These are phyloP conservation scores for Galemys pyrenaicus DNA, from an alignment of 2,113 vertebrate species.

Conservation along the genomic window DNA sequence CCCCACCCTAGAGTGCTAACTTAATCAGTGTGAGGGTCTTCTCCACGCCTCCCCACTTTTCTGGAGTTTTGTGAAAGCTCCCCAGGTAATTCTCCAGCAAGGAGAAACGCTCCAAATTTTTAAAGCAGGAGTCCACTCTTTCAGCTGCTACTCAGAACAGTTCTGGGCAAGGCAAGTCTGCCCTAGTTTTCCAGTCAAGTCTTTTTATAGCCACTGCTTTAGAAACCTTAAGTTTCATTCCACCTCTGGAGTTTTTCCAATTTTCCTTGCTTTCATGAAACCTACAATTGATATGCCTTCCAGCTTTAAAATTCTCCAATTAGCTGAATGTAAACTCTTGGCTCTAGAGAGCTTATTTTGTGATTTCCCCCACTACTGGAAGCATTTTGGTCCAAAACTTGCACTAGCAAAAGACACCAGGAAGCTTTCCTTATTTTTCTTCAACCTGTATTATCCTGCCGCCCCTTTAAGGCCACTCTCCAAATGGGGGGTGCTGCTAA, in stretches of 20 bases:
- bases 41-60: too few relatives aligned
- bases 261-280: conserved; percentile 46
- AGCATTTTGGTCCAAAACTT: background rate
- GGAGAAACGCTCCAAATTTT: background rate
- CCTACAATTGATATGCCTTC: conserved; percentile 32
- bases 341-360: background rate
- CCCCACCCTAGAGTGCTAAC: background rate
- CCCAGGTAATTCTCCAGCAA: background rate
- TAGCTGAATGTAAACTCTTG: conserved; percentile 5
- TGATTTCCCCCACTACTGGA: background rate
- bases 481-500: accelerated
- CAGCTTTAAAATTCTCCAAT: conserved; percentile 54
- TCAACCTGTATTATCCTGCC: background rate
- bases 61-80: background rate
- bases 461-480: background rate
- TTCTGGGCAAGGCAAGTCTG: background rate
- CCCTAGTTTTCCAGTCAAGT: conserved; percentile 54
- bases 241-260: conserved; percentile 55
- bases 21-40: background rate
- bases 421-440: background rate
- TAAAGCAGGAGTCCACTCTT: background rate
- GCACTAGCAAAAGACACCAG: background rate
- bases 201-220: conserved; percentile 71
- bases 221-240: conserved; percentile 58
- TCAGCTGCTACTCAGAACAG: background rate